phyloP scores from a whole-genome alignment of 1,140 invertebrate genomes.

The Pomacea maculata region DNA sequence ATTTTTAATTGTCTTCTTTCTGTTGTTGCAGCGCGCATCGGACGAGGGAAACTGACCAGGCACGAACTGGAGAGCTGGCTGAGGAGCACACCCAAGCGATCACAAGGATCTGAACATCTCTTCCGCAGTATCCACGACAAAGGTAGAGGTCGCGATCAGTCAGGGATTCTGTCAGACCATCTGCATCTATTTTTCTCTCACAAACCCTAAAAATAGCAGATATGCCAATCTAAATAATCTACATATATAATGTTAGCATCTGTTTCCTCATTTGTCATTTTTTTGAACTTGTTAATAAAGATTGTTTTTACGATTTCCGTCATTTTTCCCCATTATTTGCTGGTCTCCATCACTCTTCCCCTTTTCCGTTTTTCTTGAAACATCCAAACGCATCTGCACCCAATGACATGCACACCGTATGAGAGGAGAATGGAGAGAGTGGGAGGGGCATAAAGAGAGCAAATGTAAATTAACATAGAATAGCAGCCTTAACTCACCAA shows the following conservation, averaged over 20 bases:
- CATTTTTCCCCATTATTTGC: background rate
- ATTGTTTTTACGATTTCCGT: background rate
- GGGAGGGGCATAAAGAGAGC: no score
- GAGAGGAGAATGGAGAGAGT: no score
- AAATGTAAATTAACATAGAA: no score
- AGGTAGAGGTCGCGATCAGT: constrained; percentile 69
- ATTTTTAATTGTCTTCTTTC: background rate
- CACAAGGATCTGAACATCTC: constrained; percentile 83
- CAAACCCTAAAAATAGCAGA: no score
- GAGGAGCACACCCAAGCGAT: constrained; percentile 80
- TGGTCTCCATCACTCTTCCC: background rate
- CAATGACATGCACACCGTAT: background rate
- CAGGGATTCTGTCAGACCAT: background rate
- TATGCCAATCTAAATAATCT: no score
- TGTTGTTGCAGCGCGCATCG: constrained; percentile 81
- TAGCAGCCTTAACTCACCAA: no score
- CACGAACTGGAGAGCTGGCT: constrained; percentile 84
- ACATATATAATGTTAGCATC: no score
- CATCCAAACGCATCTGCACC: background rate
- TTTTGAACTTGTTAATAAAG: no score
- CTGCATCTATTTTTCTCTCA: constrained; percentile 9
- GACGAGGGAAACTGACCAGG: constrained; percentile 77
- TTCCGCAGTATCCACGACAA: constrained; percentile 89
- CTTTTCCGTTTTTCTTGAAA: background rate
- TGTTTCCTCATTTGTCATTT: no score